Conservation (phyloP, 2,888 invertebrate genomes). For the Apotomis betuletana region DNA sequence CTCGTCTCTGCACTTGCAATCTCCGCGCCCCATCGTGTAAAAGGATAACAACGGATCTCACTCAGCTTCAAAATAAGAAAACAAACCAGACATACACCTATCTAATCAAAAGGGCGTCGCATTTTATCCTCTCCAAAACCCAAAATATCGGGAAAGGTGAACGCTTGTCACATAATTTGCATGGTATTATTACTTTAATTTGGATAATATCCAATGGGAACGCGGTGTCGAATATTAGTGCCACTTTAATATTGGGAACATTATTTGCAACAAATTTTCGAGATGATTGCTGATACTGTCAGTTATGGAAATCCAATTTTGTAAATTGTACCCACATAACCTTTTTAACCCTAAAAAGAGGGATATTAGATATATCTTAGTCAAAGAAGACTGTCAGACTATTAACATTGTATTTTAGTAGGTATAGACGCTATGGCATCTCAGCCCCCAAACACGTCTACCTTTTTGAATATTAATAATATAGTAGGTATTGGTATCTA, state of each 20-base stretch:
- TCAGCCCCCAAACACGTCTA: too few species aligned
- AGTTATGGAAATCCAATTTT: slow-evolving; percentile 11
- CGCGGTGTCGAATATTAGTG: slow-evolving; percentile 10
- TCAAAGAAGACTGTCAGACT: too few species aligned
- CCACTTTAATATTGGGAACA: not conserved
- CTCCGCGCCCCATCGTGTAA: slow-evolving; percentile 70
- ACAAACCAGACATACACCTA: slow-evolving; percentile 61
- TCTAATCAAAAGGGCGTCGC: slow-evolving; percentile 60
- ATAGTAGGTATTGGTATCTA: too few species aligned
- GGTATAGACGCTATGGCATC: not conserved
- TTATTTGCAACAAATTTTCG: slow-evolving; percentile 17
- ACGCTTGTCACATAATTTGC: slow-evolving; percentile 70
- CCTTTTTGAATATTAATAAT: too few species aligned
- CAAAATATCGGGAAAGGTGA: slow-evolving; percentile 42
- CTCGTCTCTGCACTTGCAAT: slow-evolving; percentile 66
- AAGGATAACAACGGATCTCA: slow-evolving; percentile 65
- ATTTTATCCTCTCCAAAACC: slow-evolving; percentile 1
- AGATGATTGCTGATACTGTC: not conserved
- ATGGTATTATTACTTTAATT: slow-evolving; percentile 63
- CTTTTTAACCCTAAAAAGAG: too few species aligned
- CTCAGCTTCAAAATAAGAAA: slow-evolving; percentile 68
- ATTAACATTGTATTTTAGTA: not conserved
- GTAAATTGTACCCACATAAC: not conserved
- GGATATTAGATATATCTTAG: too few species aligned
- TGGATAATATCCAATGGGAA: slow-evolving; percentile 17